Evolutionary conservation across 1,140 invertebrate genomes (phyloP), one percentile per base, ranked within the genome.

Genomic region (Telenomus remus): DNA sequence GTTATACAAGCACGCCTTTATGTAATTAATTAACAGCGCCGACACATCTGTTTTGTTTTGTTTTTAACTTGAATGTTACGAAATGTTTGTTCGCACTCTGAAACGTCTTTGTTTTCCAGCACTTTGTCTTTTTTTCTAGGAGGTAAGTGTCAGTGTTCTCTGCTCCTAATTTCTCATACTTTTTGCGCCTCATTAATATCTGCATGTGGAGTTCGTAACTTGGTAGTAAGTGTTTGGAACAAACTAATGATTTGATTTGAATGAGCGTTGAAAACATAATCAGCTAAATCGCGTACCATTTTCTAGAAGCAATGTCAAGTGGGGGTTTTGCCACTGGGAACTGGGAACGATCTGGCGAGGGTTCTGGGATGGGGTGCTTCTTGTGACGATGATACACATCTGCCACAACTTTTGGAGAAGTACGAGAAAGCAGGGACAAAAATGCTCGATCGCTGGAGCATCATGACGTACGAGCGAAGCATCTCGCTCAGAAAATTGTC

Each of bases 331-430:
- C 97, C 97, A 0, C 89, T 99, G 80, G 97, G 97, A 14, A 98
- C 97, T 0, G 97, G 97, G 33, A 99, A 99, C 86, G 97, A 99
- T 85, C 89, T 99, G 63, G 96, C 97, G 0, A 88, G 97, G 13
- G 96, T 98, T 0, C 88, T 98, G 7, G 97, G 97, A n/a, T 98
- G 97, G 97, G 97, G 97, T 13, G 92, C 95, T 8, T 95, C 95
- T 0, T 98, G 97, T 84, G 97, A 98, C 82, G 96, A 98, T 82
- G 97, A 98, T 78, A 94, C 96, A 5, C 95, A 98, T 87, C 89
- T 98, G 43, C 95, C 96, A 11, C 94, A 96, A 79, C 90, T 98
- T 27, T 87, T 99, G 6, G 96, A 98, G 81, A 94, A 95, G 66
- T 96, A 98, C 82, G 97, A 98, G 88, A 93, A 95, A 78, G 96